Base-by-base conservation (phyloP, 2,888 invertebrate species). In the Amphimallon solstitiale region DNA sequence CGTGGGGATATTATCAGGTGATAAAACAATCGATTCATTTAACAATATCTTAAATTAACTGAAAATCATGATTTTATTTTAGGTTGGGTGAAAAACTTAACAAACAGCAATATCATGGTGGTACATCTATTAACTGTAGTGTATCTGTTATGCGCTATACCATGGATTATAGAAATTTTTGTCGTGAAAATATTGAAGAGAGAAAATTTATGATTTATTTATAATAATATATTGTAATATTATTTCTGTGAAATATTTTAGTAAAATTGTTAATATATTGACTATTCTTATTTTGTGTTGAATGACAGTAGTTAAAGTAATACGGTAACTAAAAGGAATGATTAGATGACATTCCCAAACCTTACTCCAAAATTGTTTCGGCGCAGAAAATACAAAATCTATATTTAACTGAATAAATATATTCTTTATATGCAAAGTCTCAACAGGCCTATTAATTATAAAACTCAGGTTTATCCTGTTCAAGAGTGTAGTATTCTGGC, bases 1-100 rank as follows among this genome's bases (percentile, higher is more conserved):
- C n/a, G 86, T 90, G 63, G 90, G 91, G 52, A 89, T 90, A 1
- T 77, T 91, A 64, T 87, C 90, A 73, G 91, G 92, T 86, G 79
- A 69, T 23, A 43, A 15, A 19, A 7, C 4, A 17, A 48, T 5
- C 40, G 63, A 52, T 52, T 59, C 80, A 83, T 10, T 82, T 84
- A 82, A n/a, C n/a, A 83, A 70, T 77, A 83, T 1, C 77, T 85
- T 29, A 7, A 29, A 29, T 5, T 29, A 5, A 23, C 23, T 80
- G 61, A 83, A 83, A 67, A 17, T 65, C 52, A 40, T 64, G 66
- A 63, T 67, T 74, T 74, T 69, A 40, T 84, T 84, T 21, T 79
- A 90, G 90, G 89, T 70, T 83, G 86, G 66, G 81, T 89, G 29
- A 85, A 88, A 72, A 86, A 88, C 75, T 81, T 84, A 43, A 90